Evolutionary conservation across 1,140 invertebrate species (phyloP).

Genomic region (Tetramorium simillimum): DNA sequence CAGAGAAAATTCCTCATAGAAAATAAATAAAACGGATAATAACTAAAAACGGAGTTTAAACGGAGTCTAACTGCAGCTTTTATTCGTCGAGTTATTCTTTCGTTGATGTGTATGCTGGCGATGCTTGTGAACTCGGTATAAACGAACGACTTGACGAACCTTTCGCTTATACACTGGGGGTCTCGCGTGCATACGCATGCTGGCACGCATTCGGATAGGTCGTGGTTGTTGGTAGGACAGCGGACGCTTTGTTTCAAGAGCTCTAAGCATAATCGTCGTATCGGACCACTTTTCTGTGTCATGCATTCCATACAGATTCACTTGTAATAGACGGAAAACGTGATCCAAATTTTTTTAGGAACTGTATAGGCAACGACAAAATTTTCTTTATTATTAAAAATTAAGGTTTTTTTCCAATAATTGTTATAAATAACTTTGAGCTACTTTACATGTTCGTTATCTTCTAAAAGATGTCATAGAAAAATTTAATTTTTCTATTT

Average conservation of each 20-base stretch:
- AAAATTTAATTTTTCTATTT: background rate
- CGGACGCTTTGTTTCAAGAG: slow-evolving; percentile 81
- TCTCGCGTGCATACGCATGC: slow-evolving; percentile 27
- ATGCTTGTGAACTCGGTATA: background rate
- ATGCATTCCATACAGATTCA: slow-evolving; percentile 54
- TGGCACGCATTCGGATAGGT: slow-evolving; percentile 78
- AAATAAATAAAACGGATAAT: background rate
- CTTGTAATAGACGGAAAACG: background rate
- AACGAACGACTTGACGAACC: background rate
- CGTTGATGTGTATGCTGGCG: background rate
- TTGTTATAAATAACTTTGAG: no score
- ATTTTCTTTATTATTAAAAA: background rate
- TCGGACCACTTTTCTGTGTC: slow-evolving; percentile 70
- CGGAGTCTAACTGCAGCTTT: slow-evolving; percentile 2
- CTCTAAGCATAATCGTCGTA: slow-evolving; percentile 79
- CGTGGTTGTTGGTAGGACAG: slow-evolving; percentile 77
- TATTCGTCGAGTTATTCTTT: background rate
- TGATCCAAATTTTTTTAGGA: background rate
- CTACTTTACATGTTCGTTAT: background rate
- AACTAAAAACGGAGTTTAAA: background rate
- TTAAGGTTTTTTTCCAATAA: background rate
- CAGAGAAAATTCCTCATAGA: background rate
- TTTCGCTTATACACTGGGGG: slow-evolving; percentile 19
- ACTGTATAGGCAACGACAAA: background rate
- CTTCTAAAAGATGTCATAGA: background rate